Evolutionary conservation across 2,113 vertebrate genomes (phyloP), one percentile per base, ranked within the genome.

Genomic region (Periophthalmus modestus): DNA sequence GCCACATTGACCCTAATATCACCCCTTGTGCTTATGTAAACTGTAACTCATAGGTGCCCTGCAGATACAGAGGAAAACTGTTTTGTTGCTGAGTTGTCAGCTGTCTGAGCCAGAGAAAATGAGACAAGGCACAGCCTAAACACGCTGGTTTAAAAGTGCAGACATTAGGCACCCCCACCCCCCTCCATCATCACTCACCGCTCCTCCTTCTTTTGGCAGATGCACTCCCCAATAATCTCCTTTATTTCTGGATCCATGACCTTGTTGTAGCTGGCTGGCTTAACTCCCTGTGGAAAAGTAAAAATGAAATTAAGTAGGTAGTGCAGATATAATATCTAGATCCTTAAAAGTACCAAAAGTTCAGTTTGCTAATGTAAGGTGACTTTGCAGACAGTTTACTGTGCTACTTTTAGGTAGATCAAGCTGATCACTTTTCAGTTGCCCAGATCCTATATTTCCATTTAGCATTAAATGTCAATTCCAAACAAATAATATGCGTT

Each of bases 181-280:
- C n/a, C n/a, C n/a, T n/a, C n/a, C n/a, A n/a, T n/a, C 6, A 16
- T 73, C 73, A 93, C 95, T 94, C 89, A 98, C 97, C 97, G 95
- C 85, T 97, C 96, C 88, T 96, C 96, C 88, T 97, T 98, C 87
- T 97, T 97, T 93, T 97, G 97, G 91, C 97, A 97, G 92, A 98
- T 98, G 57, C 97, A 98, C 82, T 97, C 97, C 1, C 97, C 97
- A 83, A 98, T 98, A 84, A 98, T 97, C 92, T 98, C 97, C 89
- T 97, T 98, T 84, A 98, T 96, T 94, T 98, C 97, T 68, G 96
- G 97, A 90, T 97, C 96, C 15, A 94, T 91, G 81, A 98, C 95
- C 89, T 97, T 98, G 87, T 97, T 95, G 90, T 96, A 98, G 89
- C 97, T 98, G 87, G 96, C 97, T 33, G 97, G 97, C 87, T 98